These are phyloP conservation scores for Plemyria rubiginata DNA, from an alignment of 2,888 invertebrate genomes.

Conservation along the genomic window DNA sequence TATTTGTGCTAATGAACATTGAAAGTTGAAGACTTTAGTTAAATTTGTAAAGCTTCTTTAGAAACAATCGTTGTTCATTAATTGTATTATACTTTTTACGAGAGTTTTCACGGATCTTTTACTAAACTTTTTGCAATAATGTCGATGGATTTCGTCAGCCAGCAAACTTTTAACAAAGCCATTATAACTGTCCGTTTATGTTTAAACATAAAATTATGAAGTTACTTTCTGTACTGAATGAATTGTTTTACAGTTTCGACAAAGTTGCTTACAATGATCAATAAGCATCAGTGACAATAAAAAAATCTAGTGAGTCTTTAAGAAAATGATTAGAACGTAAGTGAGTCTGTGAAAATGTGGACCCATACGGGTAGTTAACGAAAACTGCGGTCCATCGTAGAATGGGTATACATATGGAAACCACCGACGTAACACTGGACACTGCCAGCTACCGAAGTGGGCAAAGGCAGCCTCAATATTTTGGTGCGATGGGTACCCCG, in stretches of 20 bases:
- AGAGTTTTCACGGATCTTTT: slow-evolving; percentile 27
- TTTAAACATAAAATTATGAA: slow-evolving; percentile 13
- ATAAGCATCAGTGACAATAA: slow-evolving; percentile 45
- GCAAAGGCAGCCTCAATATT: slow-evolving; percentile 60
- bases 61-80: slow-evolving; percentile 24
- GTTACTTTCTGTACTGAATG: slow-evolving; percentile 31
- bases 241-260: slow-evolving; percentile 34
- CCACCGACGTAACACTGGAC: slow-evolving; percentile 75
- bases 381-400: slow-evolving; percentile 64
- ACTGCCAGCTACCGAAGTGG: slow-evolving; percentile 67
- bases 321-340: slow-evolving; percentile 58
- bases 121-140: slow-evolving; percentile 43
- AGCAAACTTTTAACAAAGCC: slow-evolving; percentile 45
- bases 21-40: slow-evolving; percentile 17
- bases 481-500: slow-evolving; percentile 71
- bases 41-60: slow-evolving; percentile 23
- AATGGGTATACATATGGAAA: slow-evolving; percentile 83
- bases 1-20: neutral
- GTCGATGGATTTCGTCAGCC: slow-evolving; percentile 40
- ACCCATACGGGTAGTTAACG: slow-evolving; percentile 58
- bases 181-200: slow-evolving; percentile 5
- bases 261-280: slow-evolving; percentile 33
- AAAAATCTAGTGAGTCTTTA: slow-evolving; percentile 27
- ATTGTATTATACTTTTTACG: slow-evolving; percentile 8
- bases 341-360: slow-evolving; percentile 57